Conservation (phyloP, 1,140 invertebrate species). For the Centruroides sculpturatus region DNA sequence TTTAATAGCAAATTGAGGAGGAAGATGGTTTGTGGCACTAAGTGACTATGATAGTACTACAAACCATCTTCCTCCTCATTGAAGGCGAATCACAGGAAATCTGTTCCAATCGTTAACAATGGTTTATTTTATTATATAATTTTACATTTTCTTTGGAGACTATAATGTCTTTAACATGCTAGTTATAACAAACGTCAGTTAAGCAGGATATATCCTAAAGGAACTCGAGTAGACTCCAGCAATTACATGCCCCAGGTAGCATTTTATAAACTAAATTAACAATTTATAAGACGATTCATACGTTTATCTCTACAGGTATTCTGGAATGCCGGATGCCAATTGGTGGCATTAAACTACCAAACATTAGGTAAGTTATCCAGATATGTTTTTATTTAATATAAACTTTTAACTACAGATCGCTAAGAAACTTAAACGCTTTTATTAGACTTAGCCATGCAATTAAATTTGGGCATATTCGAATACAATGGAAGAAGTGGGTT, state of each 20-base stretch:
- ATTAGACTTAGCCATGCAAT: conserved; percentile 88
- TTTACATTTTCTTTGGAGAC: not conserved
- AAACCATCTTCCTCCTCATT: too few species aligned
- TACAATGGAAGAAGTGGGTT: conserved; percentile 92
- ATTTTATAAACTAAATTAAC: not conserved
- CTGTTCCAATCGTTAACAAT: too few species aligned
- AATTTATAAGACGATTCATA: not conserved
- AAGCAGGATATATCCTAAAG: conserved; percentile 79
- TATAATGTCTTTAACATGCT: not conserved
- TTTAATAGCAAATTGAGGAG: too few species aligned
- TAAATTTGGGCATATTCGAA: conserved; percentile 97
- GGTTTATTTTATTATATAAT: not conserved
- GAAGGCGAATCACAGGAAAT: too few species aligned
- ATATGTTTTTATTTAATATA: not conserved
- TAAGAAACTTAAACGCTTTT: conserved; percentile 7
- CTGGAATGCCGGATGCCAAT: conserved; percentile 98
- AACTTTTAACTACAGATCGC: not conserved
- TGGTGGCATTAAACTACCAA: conserved; percentile 97
- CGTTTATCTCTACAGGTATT: conserved; percentile 39
- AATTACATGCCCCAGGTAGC: conserved; percentile 90
- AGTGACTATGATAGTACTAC: too few species aligned
- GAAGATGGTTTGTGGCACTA: too few species aligned
- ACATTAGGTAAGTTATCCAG: conserved; percentile 53
- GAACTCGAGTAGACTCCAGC: conserved; percentile 92
- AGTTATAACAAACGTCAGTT: conserved; percentile 81